Evolutionary conservation across 2,113 vertebrate genomes (phyloP), one percentile per base, ranked within the genome.

Genomic region (Gavia stellata): DNA sequence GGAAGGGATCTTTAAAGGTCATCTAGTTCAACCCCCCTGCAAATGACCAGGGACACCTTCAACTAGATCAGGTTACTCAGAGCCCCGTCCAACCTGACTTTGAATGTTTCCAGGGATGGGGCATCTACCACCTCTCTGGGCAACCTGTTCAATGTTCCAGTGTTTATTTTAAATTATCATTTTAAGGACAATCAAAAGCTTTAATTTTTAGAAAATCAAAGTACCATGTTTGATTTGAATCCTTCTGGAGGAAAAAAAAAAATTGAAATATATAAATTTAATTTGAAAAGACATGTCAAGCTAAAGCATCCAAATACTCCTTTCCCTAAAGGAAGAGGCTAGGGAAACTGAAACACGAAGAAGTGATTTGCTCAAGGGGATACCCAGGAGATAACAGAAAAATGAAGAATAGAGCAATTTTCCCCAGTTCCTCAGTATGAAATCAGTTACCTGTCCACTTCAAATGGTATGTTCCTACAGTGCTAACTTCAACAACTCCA

Each of bases 41-140:
- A 56, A 56, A 42, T 12, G 7, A 47, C 10, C 19, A 73, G 3
- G n/a, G 12, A 20, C 6, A 31, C 18, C 31, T 62, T 67, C 45
- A 59, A 33, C 7, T 33, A 25, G 3, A 44, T 47, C 8, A 58
- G 11, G 4, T n/a, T 66, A 7, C 18, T 82, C 40, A 89, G 40
- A 86, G 3, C 0, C 8, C 19, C 5, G 0, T 33, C 4, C 23
- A 42, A n/a, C 7, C 6, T 33, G 8, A 9, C 4, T 4, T 33
- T 49, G 49, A 63, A 3, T 68, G 26, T 58, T 68, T 53, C 38
- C 33, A 59, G 4, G 16, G 17, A 17, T 78, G 7, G 20, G 8
- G 1, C 10, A 33, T 74, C n/a, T 40, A 1, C 5, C 12, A 26
- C 13, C 17, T 47, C 44, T 59, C 9, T 0, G 0, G 15, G 17